Percentiles rank a stretch among this genome's conserved stretches.
These are phyloP conservation scores for Nomada ferruginata DNA, from an alignment of 2,888 invertebrate species.

Conservation along the genomic window DNA sequence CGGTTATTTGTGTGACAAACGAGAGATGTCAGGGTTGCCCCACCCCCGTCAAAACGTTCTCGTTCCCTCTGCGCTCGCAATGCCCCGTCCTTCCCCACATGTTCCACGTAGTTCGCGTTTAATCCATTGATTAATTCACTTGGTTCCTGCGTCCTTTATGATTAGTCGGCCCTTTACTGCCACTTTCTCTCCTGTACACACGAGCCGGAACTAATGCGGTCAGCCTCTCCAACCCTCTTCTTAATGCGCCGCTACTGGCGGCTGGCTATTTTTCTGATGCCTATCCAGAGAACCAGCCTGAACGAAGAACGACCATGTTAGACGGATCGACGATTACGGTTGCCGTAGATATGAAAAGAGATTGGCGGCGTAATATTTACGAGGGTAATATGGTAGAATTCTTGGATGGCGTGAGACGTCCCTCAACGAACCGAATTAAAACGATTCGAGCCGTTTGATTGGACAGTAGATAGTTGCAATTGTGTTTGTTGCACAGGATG, in stretches of 20 bases:
- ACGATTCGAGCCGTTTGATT: neutral
- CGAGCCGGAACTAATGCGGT: slow-evolving; percentile 78
- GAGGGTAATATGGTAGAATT: slow-evolving; percentile 1
- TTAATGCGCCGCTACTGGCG: slow-evolving; percentile 60
- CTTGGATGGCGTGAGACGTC: neutral
- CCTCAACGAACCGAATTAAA: neutral
- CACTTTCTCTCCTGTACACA: slow-evolving; percentile 71
- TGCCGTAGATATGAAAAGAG: slow-evolving; percentile 46
- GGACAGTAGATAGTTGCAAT: neutral
- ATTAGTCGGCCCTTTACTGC: slow-evolving; percentile 78
- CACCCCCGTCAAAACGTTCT: slow-evolving; percentile 55
- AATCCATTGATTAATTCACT: slow-evolving; percentile 83
- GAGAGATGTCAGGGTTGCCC: slow-evolving; percentile 78
- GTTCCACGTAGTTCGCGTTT: slow-evolving; percentile 74
- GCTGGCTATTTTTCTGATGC: slow-evolving; percentile 79
- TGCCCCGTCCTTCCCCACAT: slow-evolving; percentile 55
- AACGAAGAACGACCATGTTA: slow-evolving; percentile 47
- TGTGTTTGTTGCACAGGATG: no score
- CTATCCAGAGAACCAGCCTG: slow-evolving; percentile 28
- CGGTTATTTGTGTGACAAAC: slow-evolving; percentile 83
- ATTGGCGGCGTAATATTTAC: slow-evolving; percentile 48
- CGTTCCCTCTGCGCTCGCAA: slow-evolving; percentile 26
- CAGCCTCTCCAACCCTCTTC: slow-evolving; percentile 63
- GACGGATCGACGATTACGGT: slow-evolving; percentile 51
- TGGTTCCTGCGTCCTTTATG: slow-evolving; percentile 80